Base-by-base conservation (phyloP, 2,113 vertebrate species). In the Pterocles gutturalis region DNA sequence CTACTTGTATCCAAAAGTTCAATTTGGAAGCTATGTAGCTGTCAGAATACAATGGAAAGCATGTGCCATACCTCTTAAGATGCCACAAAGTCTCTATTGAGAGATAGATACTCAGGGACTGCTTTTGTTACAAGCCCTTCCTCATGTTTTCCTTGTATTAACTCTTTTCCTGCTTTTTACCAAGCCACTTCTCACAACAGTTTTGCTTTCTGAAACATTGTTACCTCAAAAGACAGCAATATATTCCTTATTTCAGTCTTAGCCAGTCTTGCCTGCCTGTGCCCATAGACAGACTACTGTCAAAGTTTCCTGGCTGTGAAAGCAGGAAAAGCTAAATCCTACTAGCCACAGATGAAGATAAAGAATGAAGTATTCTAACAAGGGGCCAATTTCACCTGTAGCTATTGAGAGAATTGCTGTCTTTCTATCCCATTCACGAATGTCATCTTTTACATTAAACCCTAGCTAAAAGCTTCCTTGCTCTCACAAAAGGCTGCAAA, bases 351-450 rank as follows among this genome's bases (percentile, higher is more conserved):
- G 24, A 61, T 3, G 5, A 77, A 94, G 85, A 53, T 25, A 24
- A 41, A 79, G 57, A 45, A 76, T 53, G 36, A 91, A 61, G 19
- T 24, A 78, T 38, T 69, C 60, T 89, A 80, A 77, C 5, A 69
- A 76, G 33, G 43, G 29, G 26, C 7, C 36, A 83, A 17, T 92
- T 83, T 66, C 60, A 92, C 60, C 57, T 46, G 28, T 11, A 90
- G 70, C 38, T 69, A 67, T 17, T n/a, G 33, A 80, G 11, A 64
- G 31, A 83, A 79, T 4, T 26, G 25, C 33, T 57, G 17, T 31
- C 53, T 58, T 80, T 58, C 0, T 0, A 38, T 22, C 48, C 62
- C 54, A 57, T 70, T 79, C 2, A 1, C 13, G 4, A 58, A 66
- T 5, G 5, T 29, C 33, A 49, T 8, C 17, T 57, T 66, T 33